A percentile compares a stretch with the other conserved stretches of the same genome.
These are phyloP conservation scores for Microcebus jonahi DNA, from an alignment of 2,113 vertebrate species.

Conservation along the genomic window DNA sequence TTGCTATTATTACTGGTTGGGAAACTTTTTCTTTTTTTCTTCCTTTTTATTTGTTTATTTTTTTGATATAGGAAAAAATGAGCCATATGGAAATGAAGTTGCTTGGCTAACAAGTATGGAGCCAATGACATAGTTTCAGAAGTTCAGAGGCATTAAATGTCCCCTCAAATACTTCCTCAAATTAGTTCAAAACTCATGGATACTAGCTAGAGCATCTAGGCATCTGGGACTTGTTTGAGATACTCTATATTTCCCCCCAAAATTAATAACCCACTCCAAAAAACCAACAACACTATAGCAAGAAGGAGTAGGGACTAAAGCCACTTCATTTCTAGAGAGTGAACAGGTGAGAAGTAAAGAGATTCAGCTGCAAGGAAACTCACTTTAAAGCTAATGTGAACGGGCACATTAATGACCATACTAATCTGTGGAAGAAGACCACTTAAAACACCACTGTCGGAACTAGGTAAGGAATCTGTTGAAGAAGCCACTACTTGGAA, in stretches of 20 bases:
- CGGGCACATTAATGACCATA: not conserved
- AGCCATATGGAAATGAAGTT: not conserved
- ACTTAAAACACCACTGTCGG: not conserved
- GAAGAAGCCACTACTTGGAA: constrained; percentile 56
- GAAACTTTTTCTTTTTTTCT: not conserved
- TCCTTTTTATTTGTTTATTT: not conserved
- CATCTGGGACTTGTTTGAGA: not conserved
- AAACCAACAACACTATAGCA: not conserved
- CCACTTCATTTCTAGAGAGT: not conserved
- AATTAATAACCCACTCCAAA: not conserved
- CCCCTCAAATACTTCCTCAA: constrained; percentile 27
- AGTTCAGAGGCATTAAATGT: not conserved
- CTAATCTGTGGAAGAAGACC: constrained; percentile 2
- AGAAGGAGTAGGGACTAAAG: not conserved
- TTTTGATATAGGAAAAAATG: not conserved
- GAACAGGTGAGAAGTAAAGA: constrained; percentile 29
- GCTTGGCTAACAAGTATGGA: not conserved
- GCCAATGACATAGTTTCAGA: not conserved
- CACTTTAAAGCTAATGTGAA: not conserved
- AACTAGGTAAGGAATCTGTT: not conserved
- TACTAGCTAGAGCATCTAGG: not conserved
- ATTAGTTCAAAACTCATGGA: constrained; percentile 8
- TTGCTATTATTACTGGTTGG: not conserved
- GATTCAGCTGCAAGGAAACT: not conserved
- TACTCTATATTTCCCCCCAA: not conserved